These are phyloP conservation scores for Tangara arthus DNA, from an alignment of 2,797 vertebrate species.

Conservation along the genomic window DNA sequence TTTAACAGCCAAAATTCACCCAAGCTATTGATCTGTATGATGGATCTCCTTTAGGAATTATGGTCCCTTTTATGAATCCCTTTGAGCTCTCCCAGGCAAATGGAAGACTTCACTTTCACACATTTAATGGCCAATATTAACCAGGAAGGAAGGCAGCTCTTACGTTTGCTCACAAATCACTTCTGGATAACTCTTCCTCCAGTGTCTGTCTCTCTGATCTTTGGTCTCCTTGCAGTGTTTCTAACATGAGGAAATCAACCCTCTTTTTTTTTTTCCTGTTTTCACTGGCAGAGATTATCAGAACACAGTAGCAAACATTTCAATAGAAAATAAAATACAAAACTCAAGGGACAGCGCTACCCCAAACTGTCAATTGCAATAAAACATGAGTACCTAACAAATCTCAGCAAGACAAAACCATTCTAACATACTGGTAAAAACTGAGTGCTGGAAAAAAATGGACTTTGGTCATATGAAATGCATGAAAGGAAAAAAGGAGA, in stretches of 20 bases:
- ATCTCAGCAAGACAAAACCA: background rate
- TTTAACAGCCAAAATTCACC: background rate
- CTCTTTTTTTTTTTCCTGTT: background rate
- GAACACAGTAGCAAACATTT: background rate
- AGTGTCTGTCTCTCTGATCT: background rate
- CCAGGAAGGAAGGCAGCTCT: background rate
- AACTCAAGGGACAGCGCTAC: background rate
- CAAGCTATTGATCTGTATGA: background rate
- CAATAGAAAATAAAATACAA: conserved; percentile 22
- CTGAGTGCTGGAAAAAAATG: background rate
- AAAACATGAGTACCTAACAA: conserved; percentile 9
- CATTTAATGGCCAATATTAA: background rate
- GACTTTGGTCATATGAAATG: background rate
- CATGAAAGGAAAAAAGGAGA: background rate
- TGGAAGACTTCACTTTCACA: background rate
- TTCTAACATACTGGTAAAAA: background rate
- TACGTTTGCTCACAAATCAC: background rate
- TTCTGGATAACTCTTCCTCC: background rate
- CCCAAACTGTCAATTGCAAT: conserved; percentile 57
- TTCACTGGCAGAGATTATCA: background rate
- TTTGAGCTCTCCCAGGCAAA: background rate
- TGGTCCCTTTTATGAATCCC: background rate
- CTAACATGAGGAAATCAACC: background rate
- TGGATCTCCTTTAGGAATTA: background rate
- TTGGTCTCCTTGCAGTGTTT: background rate